A percentile compares a stretch with the other conserved stretches of the same genome.
Conservation (phyloP, 2,113 vertebrate genomes). For the Cryptoleucopteryx plumbea region DNA sequence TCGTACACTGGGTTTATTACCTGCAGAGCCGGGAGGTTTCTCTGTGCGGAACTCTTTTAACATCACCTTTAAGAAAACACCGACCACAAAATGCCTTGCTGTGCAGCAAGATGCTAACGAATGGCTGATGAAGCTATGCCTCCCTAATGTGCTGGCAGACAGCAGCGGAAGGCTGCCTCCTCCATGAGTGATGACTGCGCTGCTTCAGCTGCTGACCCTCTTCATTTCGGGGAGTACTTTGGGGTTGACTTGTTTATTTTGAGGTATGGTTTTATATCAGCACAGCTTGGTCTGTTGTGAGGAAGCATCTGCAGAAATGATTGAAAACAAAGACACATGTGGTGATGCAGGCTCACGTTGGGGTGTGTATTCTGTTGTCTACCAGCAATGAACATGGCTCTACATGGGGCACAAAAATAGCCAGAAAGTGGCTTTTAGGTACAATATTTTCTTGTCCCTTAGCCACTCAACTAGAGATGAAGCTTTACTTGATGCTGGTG, state of each 20-base stretch:
- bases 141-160: neutral
- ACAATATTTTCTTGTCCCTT: neutral
- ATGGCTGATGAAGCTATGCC: neutral
- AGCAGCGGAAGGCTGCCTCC: neutral
- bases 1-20: fast-evolving
- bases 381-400: neutral
- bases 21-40: neutral
- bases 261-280: fast-evolving
- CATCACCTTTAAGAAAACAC: neutral
- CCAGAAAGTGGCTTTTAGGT: neutral
- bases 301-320: neutral
- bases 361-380: neutral
- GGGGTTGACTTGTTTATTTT: neutral
- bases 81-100: fast-evolving
- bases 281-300: neutral
- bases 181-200: fast-evolving
- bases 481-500: neutral
- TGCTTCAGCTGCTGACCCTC: neutral
- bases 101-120: fast-evolving
- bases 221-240: fast-evolving
- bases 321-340: neutral
- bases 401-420: neutral
- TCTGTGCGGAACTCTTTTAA: neutral
- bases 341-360: fast-evolving
- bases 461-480: neutral